Percentiles rank a stretch among this genome's conserved stretches.
Conservation (phyloP, 2,797 vertebrate species). For the Amniataba percoides region DNA sequence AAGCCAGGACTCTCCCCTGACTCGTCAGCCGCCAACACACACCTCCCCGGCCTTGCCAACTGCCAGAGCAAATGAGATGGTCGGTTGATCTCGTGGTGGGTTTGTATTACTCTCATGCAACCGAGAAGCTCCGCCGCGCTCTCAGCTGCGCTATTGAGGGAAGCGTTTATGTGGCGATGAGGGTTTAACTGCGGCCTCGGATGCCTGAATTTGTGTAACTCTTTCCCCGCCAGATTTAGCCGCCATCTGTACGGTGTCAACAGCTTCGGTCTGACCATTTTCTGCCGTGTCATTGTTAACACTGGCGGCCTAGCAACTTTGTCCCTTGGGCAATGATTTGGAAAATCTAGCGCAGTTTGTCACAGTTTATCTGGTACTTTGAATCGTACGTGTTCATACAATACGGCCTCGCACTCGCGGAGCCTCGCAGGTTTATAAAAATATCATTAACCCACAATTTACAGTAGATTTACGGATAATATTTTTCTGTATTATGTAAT, state of each 20-base stretch:
- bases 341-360: slow-evolving; percentile 1
- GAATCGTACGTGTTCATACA: not conserved
- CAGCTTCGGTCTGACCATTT: slow-evolving; percentile 24
- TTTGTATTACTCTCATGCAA: slow-evolving; percentile 68
- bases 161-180: slow-evolving; percentile 76
- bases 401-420: not conserved
- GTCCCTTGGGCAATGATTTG: not conserved
- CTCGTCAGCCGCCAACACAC: slow-evolving; percentile 64
- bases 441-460: too few species aligned
- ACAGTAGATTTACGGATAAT: not conserved
- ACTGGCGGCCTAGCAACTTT: slow-evolving; percentile 1
- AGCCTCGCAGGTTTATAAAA: not conserved
- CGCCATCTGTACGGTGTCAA: slow-evolving; percentile 42
- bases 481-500: not conserved
- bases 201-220: slow-evolving; percentile 45
- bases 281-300: slow-evolving; percentile 32
- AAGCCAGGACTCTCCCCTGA: slow-evolving; percentile 58
- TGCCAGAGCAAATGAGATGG: slow-evolving; percentile 75
- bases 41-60: slow-evolving; percentile 65
- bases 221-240: slow-evolving; percentile 40
- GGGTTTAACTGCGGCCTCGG: slow-evolving; percentile 51
- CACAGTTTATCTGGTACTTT: not conserved
- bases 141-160: slow-evolving; percentile 68
- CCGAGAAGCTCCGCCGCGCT: slow-evolving; percentile 50
- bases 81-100: slow-evolving; percentile 62